Evolutionary conservation across 2,888 invertebrate genomes (phyloP), one percentile per base, ranked within the genome.

Genomic region (Dastarcus helophoroides): DNA sequence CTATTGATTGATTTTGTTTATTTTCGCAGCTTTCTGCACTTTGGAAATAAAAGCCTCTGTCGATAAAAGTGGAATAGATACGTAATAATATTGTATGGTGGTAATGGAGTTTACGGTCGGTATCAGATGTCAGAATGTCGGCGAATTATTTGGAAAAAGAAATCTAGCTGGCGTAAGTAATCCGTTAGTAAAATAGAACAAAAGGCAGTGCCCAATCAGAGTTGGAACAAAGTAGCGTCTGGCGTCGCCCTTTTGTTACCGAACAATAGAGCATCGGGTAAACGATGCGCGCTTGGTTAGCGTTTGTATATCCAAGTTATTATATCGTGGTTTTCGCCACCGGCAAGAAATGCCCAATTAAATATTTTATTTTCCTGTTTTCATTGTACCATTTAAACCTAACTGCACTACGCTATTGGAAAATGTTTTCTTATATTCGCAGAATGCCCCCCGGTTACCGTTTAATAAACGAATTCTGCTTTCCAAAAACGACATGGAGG

Each of bases 201-300:
- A 57, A 57, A 56, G 56, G 51, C 47, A 40, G 46, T 43, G 47
- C 47, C 54, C 55, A 57, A 57, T 57, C 57, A 55, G 50, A 53
- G 50, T 50, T 44, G 45, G 45, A 53, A 56, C 55, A 54, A 56
- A 56, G 53, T 55, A 54, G 51, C 49, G 53, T 54, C 54, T 54
- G 54, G 56, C 54, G 55, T 56, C 51, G 47, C 47, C 47, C 46
- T 54, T n/a, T 55, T 56, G 56, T 56, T 54, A 46, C 40, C 44
- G 43, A 52, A 58, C 58, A 58, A 57, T 56, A 47, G 54, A 49
- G 48, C 48, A 48, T 25, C 47, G 50, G 51, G 52, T 54, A 55
- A 57, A 50, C 56, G 56, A 57, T 58, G 55, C 56, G 50, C 47
- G 50, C 50, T 57, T 56, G 56, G 56, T 54, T 56, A 50, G 51